Evolutionary conservation across 2,797 vertebrate species (phyloP).

Genomic region (Aldrovandia affinis): DNA sequence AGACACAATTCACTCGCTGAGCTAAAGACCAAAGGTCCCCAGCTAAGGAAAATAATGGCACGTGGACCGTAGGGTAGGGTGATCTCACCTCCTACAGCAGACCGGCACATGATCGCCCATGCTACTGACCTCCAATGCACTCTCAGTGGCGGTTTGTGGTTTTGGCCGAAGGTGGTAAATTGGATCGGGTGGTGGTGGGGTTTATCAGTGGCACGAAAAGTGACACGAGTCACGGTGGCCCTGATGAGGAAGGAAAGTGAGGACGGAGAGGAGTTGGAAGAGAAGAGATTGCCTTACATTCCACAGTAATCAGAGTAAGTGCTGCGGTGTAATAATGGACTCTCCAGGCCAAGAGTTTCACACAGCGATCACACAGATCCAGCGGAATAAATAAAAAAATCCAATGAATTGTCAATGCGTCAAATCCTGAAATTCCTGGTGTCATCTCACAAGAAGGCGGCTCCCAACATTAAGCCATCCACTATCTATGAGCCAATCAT

Average conservation of each 20-base stretch:
- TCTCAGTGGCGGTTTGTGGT: too few species aligned
- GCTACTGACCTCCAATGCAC: too few species aligned
- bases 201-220: slow-evolving; percentile 45
- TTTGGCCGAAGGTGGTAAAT: slow-evolving; percentile 45
- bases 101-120: too few species aligned
- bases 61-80: too few species aligned
- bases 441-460: slow-evolving; percentile 8
- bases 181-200: slow-evolving; percentile 21
- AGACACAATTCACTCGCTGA: too few species aligned
- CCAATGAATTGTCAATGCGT: neutral
- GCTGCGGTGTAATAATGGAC: slow-evolving; percentile 30
- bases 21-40: too few species aligned
- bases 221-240: slow-evolving; percentile 38
- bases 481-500: neutral
- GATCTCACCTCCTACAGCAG: too few species aligned
- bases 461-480: neutral
- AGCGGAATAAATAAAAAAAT: neutral
- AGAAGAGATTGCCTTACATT: slow-evolving; percentile 37
- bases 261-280: slow-evolving; percentile 37
- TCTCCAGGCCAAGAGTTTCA: neutral
- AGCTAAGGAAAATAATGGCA: too few species aligned
- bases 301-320: slow-evolving; percentile 34
- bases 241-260: slow-evolving; percentile 40
- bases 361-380: neutral
- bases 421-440: neutral